Evolutionary conservation across 2,797 vertebrate genomes (phyloP).

Genomic region (Glossophaga mutica): DNA sequence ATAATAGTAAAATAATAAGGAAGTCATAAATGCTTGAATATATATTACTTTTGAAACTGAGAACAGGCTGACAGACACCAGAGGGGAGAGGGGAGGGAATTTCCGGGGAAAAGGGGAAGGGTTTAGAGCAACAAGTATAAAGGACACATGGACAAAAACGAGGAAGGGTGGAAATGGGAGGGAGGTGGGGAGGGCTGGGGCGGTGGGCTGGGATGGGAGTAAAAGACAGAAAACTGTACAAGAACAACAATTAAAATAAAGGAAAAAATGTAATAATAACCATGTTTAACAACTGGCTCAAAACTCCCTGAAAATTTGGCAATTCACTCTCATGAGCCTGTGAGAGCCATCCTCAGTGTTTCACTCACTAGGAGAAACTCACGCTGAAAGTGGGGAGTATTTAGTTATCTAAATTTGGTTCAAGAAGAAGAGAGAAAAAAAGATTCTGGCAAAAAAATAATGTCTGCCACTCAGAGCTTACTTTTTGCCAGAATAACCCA

Average conservation of each 20-base stretch:
- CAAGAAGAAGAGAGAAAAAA: neutral
- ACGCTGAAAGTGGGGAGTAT: neutral
- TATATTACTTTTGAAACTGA: neutral
- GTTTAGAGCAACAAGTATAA: too few species aligned
- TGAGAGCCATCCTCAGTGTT: neutral
- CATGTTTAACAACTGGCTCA: neutral
- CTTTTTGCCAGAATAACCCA: too few species aligned
- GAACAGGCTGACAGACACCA: too few species aligned
- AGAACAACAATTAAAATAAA: too few species aligned
- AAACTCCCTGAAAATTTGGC: neutral
- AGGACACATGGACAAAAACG: too few species aligned
- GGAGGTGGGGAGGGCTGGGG: too few species aligned
- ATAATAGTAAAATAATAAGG: neutral
- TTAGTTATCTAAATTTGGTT: neutral
- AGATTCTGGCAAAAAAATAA: neutral
- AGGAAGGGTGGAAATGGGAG: too few species aligned
- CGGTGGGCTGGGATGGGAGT: too few species aligned
- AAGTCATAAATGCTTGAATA: neutral
- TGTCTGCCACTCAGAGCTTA: neutral
- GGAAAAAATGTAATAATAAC: neutral
- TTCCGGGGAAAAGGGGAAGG: too few species aligned
- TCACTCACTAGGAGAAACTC: neutral
- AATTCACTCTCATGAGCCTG: neutral
- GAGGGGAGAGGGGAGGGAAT: too few species aligned
- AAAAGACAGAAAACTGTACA: too few species aligned